Evolutionary conservation across 2,113 vertebrate genomes (phyloP).

Genomic region (Apteryx owenii): DNA sequence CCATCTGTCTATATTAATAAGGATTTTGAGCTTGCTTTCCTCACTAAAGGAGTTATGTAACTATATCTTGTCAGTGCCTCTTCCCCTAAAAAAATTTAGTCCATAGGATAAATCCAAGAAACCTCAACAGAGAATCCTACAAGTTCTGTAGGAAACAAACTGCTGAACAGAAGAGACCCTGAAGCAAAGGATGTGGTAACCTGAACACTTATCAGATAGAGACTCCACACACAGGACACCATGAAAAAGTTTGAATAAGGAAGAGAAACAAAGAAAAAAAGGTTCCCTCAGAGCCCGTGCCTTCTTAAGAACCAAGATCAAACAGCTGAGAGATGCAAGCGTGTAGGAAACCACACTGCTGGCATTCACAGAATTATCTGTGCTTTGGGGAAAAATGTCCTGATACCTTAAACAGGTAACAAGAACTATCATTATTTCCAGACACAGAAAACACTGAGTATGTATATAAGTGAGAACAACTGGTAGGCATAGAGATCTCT

Average conservation of each 20-base stretch:
- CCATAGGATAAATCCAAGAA: not conserved
- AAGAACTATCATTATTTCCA: not conserved
- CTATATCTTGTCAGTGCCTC: not conserved
- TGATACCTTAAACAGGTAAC: not conserved
- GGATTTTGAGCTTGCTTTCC: not conserved
- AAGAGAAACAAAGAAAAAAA: not conserved
- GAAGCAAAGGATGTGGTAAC: not conserved
- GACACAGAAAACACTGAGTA: not conserved
- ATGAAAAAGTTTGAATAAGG: not conserved
- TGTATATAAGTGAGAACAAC: not conserved
- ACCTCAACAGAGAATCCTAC: not conserved
- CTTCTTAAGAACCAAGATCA: not conserved
- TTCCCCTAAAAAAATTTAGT: not conserved
- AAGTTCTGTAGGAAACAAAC: not conserved
- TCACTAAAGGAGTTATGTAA: not conserved
- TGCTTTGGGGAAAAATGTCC: not conserved
- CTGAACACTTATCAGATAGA: not conserved
- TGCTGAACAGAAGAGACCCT: not conserved
- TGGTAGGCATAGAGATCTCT: not conserved
- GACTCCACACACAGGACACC: accelerated
- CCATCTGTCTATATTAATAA: not conserved
- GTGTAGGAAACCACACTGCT: not conserved
- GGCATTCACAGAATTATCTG: not conserved
- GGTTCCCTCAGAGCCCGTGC: not conserved
- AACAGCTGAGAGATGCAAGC: not conserved